A percentile compares a stretch with the other conserved stretches of the same genome.
Evolutionary conservation across 2,797 vertebrate genomes (phyloP).

Genomic region (Lepus townsendii): DNA sequence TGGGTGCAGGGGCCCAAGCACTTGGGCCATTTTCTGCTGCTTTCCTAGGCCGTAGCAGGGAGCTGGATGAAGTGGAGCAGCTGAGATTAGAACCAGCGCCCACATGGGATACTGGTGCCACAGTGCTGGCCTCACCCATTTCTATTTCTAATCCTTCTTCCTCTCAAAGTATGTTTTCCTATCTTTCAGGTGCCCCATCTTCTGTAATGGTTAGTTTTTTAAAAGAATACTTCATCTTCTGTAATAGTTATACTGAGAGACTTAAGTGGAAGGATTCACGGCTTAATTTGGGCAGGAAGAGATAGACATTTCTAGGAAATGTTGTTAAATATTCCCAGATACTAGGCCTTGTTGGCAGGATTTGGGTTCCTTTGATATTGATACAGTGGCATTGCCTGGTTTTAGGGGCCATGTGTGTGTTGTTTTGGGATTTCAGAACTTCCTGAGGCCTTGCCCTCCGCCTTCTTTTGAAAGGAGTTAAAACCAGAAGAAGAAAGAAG

Average conservation of each 20-base stretch:
- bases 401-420: neutral
- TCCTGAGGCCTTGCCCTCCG: neutral
- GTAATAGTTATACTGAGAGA: neutral
- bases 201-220: conserved; percentile 16
- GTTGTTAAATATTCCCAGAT: neutral
- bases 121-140: neutral
- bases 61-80: too few species aligned
- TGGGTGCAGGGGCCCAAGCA: too few species aligned
- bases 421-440: neutral
- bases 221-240: neutral
- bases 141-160: conserved; percentile 34
- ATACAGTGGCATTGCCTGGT: neutral
- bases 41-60: too few species aligned
- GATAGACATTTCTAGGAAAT: neutral
- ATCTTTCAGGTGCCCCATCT: conserved; percentile 20
- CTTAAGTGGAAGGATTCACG: neutral
- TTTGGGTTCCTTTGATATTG: neutral
- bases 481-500: neutral
- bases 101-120: too few species aligned
- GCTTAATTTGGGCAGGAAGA: neutral
- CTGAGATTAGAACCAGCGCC: too few species aligned
- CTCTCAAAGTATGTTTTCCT: conserved; percentile 23
- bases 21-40: too few species aligned
- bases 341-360: neutral
- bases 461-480: neutral